Conservation (phyloP, 1,140 invertebrate genomes). For the Diploscapter pachys region DNA sequence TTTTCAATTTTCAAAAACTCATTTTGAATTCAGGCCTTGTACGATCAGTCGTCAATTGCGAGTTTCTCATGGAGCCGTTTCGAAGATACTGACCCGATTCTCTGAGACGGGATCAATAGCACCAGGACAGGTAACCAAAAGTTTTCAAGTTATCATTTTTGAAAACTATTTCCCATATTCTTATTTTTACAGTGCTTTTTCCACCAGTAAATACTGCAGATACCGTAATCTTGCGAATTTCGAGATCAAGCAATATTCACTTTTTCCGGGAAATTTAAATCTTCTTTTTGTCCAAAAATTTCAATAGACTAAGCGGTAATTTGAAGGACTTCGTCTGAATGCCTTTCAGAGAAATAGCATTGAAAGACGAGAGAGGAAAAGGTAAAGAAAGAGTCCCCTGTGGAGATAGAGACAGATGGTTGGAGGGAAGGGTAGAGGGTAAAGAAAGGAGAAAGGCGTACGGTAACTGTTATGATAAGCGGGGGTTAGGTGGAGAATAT, state of each 20-base stretch:
- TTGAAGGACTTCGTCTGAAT: no score
- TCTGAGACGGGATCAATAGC: slow-evolving; percentile 81
- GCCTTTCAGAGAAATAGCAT: no score
- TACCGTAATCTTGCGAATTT: background rate
- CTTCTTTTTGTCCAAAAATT: background rate
- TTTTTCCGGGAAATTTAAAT: background rate
- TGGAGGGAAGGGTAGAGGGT: no score
- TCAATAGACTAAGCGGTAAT: no score
- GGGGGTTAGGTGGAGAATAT: no score
- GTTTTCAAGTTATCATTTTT: background rate
- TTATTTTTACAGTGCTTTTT: background rate
- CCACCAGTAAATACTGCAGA: background rate
- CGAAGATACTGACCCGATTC: slow-evolving; percentile 82
- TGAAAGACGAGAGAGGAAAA: no score
- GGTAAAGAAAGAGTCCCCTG: no score
- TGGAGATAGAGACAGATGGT: no score
- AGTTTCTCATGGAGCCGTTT: slow-evolving; percentile 84
- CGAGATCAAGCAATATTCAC: background rate
- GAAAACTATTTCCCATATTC: slow-evolving; percentile 1
- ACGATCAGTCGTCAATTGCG: slow-evolving; percentile 80
- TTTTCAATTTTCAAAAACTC: background rate
- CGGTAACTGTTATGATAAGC: no score
- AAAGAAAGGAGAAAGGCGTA: no score
- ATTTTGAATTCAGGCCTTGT: slow-evolving; percentile 72
- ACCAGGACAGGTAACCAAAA: slow-evolving; percentile 66